A percentile compares a stretch with the other conserved stretches of the same genome.
phyloP scores from a whole-genome alignment of 2,888 invertebrate genomes.

The Agriopis marginaria region DNA sequence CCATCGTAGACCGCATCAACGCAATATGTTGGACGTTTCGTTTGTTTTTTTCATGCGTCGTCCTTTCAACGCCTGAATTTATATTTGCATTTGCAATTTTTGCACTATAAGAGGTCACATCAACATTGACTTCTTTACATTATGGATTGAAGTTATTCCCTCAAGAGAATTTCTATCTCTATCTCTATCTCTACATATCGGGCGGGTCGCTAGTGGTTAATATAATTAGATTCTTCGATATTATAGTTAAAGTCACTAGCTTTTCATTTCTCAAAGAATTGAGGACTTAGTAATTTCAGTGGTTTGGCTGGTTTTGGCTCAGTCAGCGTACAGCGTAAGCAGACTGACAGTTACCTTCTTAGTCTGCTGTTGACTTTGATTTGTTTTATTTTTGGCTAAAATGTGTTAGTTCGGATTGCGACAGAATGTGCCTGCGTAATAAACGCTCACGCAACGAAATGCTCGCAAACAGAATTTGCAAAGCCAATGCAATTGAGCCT shows the following conservation, averaged over 20 bases:
- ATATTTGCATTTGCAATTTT: too few relatives aligned
- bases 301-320: conserved; percentile 39
- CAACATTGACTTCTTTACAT: conserved; percentile 2
- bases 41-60: too few relatives aligned
- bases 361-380: conserved; percentile 50
- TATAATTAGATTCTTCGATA: background rate
- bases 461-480: too few relatives aligned
- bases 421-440: too few relatives aligned
- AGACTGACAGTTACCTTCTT: conserved; percentile 68
- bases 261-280: conserved; percentile 53
- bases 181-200: too few relatives aligned
- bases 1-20: too few relatives aligned
- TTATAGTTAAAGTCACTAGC: conserved; percentile 2
- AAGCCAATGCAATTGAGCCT: too few relatives aligned
- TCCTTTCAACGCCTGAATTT: too few relatives aligned
- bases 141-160: background rate
- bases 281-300: conserved; percentile 60
- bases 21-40: too few relatives aligned
- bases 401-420: conserved; percentile 41
- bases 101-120: background rate
- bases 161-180: conserved; percentile 3
- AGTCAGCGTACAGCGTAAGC: conserved; percentile 59
- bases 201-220: too few relatives aligned
- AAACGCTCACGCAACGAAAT: too few relatives aligned
- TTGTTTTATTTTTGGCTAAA: conserved; percentile 49